Percentiles rank a stretch among this genome's conserved stretches.
Conservation (phyloP, 2,888 invertebrate genomes). For the Xestia rhomboidea region DNA sequence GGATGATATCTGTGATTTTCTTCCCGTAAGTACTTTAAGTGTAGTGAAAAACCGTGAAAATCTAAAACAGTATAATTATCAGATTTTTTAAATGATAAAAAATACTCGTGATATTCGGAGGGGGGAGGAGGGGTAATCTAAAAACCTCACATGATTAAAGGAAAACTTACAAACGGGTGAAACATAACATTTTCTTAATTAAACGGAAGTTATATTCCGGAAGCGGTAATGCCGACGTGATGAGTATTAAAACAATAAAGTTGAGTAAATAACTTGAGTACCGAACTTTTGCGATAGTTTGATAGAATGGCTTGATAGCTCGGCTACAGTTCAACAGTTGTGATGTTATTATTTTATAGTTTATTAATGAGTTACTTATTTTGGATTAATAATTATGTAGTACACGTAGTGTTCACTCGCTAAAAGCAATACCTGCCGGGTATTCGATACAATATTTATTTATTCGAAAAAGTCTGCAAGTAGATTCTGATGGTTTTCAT, state of each 20-base stretch:
- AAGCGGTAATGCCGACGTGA: conserved; percentile 36
- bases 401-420: not conserved
- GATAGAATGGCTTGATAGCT: conserved; percentile 2
- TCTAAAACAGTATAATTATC: no score
- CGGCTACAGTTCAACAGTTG: conserved; percentile 5
- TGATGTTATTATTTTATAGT: not conserved
- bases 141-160: no score
- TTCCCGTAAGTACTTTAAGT: no score
- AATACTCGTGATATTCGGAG: no score
- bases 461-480: not conserved
- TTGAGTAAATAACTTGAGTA: conserved; percentile 37
- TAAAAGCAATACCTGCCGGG: not conserved
- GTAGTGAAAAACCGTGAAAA: no score
- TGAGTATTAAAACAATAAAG: conserved; percentile 34
- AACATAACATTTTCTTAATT: conserved; percentile 19
- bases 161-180: not conserved
- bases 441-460: not conserved
- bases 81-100: no score
- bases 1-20: no score
- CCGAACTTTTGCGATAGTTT: conserved; percentile 27
- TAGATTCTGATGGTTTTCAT: not conserved
- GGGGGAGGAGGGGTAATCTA: no score
- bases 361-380: not conserved
- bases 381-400: not conserved
- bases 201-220: conserved; percentile 33